Conservation (phyloP, 2,888 invertebrate species). For the Pollenia labialis region DNA sequence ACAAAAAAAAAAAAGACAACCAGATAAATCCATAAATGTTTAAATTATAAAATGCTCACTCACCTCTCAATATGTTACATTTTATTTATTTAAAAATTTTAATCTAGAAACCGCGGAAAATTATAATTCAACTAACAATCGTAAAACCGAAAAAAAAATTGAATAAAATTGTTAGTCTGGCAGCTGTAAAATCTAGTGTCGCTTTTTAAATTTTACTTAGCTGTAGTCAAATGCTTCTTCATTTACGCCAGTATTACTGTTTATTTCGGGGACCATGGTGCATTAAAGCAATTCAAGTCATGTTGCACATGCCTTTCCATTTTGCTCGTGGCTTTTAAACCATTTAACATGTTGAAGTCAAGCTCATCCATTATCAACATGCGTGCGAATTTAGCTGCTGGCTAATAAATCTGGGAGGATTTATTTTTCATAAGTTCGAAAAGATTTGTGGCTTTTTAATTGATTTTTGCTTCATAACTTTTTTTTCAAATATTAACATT, state of each 20-base stretch:
- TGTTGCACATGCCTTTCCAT: constrained; percentile 49
- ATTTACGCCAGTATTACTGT: neutral
- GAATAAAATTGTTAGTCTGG: constrained; percentile 3
- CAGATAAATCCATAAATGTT: constrained; percentile 26
- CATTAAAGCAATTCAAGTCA: constrained; percentile 32
- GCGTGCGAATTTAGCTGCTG: constrained; percentile 80
- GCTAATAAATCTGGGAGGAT: constrained; percentile 36
- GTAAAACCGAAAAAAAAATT: neutral
- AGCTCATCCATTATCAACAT: constrained; percentile 65
- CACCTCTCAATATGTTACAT: constrained; percentile 50
- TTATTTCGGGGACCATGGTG: neutral
- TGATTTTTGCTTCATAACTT: constrained; percentile 41
- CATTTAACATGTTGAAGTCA: constrained; percentile 29
- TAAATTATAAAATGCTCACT: constrained; percentile 57
- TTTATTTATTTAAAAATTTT: constrained; percentile 28
- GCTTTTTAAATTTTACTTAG: constrained; percentile 10
- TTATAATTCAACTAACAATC: too few relatives aligned
- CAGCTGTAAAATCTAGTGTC: constrained; percentile 13
- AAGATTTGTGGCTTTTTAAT: constrained; percentile 59
- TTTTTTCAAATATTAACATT: constrained; percentile 19
- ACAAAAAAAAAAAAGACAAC: neutral
- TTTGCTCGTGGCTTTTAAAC: constrained; percentile 48
- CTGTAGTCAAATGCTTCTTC: neutral
- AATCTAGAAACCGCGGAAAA: constrained; percentile 15
- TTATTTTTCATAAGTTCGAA: neutral